Evolutionary conservation across 2,113 vertebrate species (phyloP).

Genomic region (Psephotus haematonotus): DNA sequence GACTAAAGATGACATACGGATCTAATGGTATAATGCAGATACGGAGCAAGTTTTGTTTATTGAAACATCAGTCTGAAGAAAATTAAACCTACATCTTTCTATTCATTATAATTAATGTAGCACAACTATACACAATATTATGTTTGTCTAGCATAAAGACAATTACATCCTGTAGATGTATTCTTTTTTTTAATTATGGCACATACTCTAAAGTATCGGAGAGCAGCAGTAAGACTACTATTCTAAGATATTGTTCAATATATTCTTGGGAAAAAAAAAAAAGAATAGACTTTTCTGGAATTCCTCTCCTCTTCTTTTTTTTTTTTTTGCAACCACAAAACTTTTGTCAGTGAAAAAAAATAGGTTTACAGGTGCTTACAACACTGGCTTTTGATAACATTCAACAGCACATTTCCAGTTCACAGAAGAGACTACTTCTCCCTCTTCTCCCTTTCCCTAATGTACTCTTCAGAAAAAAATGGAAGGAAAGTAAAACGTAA

Average conservation of each 20-base stretch:
- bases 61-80: background rate
- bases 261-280: background rate
- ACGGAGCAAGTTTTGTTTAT: background rate
- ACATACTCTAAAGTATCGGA: background rate
- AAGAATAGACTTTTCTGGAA: accelerated
- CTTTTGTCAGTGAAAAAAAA: too few species aligned
- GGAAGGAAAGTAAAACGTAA: background rate
- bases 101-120: background rate
- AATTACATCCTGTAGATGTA: background rate
- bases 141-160: background rate
- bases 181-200: background rate
- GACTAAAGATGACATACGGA: background rate
- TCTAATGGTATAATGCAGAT: background rate
- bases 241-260: background rate
- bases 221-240: background rate
- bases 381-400: background rate
- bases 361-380: background rate
- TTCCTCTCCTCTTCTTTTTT: accelerated
- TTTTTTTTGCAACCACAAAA: background rate
- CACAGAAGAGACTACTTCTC: background rate
- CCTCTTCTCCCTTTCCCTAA: background rate
- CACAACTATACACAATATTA: background rate
- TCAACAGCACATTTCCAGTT: background rate
- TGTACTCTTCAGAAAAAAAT: background rate
- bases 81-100: background rate